Evolutionary conservation across 2,888 invertebrate species (phyloP), one percentile per base, ranked within the genome.

Genomic region (Pyrrhia umbra): DNA sequence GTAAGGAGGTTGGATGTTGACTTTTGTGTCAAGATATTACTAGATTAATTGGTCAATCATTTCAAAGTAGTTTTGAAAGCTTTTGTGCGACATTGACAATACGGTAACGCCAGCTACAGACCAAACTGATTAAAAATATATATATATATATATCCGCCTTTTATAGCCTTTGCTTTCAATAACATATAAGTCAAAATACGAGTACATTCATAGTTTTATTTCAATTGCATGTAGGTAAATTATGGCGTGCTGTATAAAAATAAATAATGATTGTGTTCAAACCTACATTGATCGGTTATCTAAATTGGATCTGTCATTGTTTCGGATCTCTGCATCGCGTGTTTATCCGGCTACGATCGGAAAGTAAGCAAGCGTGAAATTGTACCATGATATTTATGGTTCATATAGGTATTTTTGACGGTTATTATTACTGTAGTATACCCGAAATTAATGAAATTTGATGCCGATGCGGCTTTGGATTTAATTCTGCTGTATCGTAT

Each of bases 301-400:
- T 87, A 82, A 89, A 90, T 91, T 81, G 84, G 85, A 91, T 89
- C 90, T 85, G 82, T 75, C 86, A 88, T 88, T 86, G 86, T 85
- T 78, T 81, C 37, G 68, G 60, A 65, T 74, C 61, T 71, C 62
- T 66, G 62, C 76, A 82, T 87, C 78, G 85, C 84, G 71, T 83
- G 84, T 62, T 77, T 83, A 92, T 91, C 89, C 65, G 52, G 65
- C 68, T 67, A 80, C 82, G 71, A 86, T 86, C 84, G 51, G 57
- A 51, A 79, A 68, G 77, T 85, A 88, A 85, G 84, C 84, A 86
- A 91, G 85, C 93, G 88, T 91, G 89, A 89, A 93, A 93, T 92
- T 90, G 79, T 75, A 68, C 72, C 55, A 75, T 59, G 65, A 49
- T 73, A 64, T 69, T 65, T 63, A 49, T 61, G 20, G 46, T 56